phyloP scores from a whole-genome alignment of 2,113 vertebrate genomes.

The Donacobius atricapilla region DNA sequence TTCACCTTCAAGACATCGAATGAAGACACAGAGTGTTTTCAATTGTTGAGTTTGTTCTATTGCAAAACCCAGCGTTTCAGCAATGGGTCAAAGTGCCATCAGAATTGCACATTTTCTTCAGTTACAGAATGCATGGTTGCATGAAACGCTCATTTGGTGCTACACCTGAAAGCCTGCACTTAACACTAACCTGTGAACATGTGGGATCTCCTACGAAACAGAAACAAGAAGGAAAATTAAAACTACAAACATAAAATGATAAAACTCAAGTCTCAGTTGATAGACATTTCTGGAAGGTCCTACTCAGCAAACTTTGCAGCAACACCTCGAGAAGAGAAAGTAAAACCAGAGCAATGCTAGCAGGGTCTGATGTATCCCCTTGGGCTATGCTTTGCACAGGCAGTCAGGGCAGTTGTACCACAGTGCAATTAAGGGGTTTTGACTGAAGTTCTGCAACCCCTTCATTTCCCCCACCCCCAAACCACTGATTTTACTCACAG shows the following conservation, averaged over 20 bases:
- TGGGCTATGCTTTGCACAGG: neutral
- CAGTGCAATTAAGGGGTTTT: neutral
- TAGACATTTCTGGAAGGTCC: neutral
- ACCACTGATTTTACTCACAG: neutral
- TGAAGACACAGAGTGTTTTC: conserved; percentile 20
- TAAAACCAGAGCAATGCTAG: neutral
- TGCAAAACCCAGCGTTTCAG: conserved; percentile 48
- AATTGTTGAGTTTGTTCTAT: neutral
- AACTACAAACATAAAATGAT: neutral
- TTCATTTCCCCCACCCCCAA: neutral
- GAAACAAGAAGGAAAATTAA: neutral
- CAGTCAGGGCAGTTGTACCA: neutral
- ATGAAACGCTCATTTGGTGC: neutral
- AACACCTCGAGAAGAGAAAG: neutral
- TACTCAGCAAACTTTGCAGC: neutral
- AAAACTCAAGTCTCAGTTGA: neutral
- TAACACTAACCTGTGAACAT: neutral
- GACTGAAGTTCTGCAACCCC: neutral
- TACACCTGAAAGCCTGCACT: neutral
- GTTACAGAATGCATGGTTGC: neutral
- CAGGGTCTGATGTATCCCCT: neutral
- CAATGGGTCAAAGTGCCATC: conserved; percentile 43
- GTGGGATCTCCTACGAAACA: neutral
- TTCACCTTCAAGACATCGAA: neutral
- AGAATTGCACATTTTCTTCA: conserved; percentile 46